Evolutionary conservation across 1,140 invertebrate species (phyloP), one percentile per base, ranked within the genome.

Genomic region (Apis dorsata): DNA sequence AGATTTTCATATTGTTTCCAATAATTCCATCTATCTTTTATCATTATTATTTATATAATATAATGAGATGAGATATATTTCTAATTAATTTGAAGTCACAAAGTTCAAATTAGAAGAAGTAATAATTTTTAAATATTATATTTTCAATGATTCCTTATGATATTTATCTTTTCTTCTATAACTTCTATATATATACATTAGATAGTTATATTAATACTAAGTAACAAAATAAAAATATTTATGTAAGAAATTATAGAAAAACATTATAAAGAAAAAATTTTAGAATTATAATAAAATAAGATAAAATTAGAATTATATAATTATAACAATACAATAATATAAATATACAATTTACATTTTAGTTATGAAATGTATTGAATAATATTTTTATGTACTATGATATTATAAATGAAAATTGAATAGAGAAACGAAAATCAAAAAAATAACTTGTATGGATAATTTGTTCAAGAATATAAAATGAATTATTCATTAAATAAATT

Each of bases 401-500:
- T 60, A 13, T 65, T 51, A 51, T 81, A 73, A 19, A 73, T 15
- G 76, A 69, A 86, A 75, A 85, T 83, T 77, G 53, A 83, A 57
- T 51, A 13, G 19, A 79, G 24, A 24, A 79, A 83, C 71, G 49
- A 74, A 84, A 86, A 86, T 86, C 78, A 68, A 15, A 21, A 73
- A 81, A 65, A 86, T 78, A 81, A 81, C 59, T 85, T 68, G 53
- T 28, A 60, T n/a, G 12, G 59, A 74, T 73, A 86, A 34, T 34
- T 44, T 44, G 5, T 44, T 7, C 65, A 69, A 81, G 70, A 85
- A 81, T 76, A 49, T 66, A 15, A 21, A 55, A 84, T 88, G 78
- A 88, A 88, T 88, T 81, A 86, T 88, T 86, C 78, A 88, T 78
- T 55, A 59, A 62, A 19, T 59, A 80, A 68, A 60, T 62, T 59